phyloP scores from a whole-genome alignment of 2,113 vertebrate genomes.

The Gadus chalcogrammus region DNA sequence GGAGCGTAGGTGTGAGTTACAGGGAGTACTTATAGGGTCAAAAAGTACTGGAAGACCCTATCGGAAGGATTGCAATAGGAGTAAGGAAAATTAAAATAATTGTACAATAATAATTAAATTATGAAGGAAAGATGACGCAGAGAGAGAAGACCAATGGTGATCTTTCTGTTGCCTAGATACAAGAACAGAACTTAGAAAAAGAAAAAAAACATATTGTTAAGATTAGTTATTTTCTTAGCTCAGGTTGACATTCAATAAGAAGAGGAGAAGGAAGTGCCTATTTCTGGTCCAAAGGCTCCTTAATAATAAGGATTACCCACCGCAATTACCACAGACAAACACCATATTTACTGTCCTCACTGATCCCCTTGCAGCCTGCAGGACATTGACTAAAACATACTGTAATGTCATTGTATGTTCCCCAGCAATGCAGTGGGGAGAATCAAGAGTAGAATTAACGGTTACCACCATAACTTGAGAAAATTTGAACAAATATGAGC shows the following conservation, averaged over 20 bases:
- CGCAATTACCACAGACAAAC: conserved; percentile 12
- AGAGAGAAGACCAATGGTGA: conserved; percentile 12
- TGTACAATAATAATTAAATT: too few species aligned
- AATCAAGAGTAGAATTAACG: too few species aligned
- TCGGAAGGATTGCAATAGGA: too few species aligned
- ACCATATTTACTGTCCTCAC: neutral
- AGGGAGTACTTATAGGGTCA: too few species aligned
- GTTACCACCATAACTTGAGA: too few species aligned
- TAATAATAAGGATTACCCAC: conserved; percentile 1
- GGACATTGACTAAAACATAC: neutral
- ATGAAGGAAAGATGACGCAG: too few species aligned
- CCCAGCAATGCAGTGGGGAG: too few species aligned
- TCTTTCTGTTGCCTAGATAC: conserved; percentile 71
- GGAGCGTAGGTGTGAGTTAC: too few species aligned
- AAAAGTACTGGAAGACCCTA: too few species aligned
- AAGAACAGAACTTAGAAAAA: conserved; percentile 10
- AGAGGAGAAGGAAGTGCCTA: neutral
- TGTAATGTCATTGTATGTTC: too few species aligned
- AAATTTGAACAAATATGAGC: too few species aligned
- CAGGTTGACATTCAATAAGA: conserved; percentile 5
- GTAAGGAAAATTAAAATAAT: too few species aligned
- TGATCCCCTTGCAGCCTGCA: neutral
- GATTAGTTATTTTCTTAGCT: conserved; percentile 34
- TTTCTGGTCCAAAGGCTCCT: neutral
- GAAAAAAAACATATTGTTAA: conserved; percentile 19